These are phyloP conservation scores for Synanthedon andrenaeformis DNA, from an alignment of 2,888 invertebrate genomes.

Conservation along the genomic window DNA sequence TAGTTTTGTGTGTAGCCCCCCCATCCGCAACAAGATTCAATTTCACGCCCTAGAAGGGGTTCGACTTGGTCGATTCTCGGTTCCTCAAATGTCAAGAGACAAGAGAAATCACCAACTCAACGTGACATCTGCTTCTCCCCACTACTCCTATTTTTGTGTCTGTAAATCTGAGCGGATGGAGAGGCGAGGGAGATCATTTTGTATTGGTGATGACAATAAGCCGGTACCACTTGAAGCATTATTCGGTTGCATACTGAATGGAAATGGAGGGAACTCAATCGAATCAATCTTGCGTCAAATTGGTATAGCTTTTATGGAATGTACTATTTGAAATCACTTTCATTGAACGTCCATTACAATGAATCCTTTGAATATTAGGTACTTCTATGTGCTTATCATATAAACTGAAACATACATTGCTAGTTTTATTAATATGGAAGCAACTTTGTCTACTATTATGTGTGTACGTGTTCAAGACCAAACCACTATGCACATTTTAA, in stretches of 20 bases:
- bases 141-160: constrained; percentile 16
- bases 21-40: constrained; percentile 67
- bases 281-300: constrained; percentile 64
- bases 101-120: constrained; percentile 39
- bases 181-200: constrained; percentile 28
- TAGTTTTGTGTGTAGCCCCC: constrained; percentile 59
- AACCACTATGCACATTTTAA: too few species aligned
- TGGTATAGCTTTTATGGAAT: constrained; percentile 40
- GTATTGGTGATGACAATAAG: constrained; percentile 31
- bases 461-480: too few species aligned
- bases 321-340: constrained; percentile 29
- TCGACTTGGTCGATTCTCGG: constrained; percentile 48
- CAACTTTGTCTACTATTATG: too few species aligned
- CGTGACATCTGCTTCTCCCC: constrained; percentile 34
- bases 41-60: constrained; percentile 67
- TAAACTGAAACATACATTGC: constrained; percentile 1
- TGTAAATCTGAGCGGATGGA: constrained; percentile 15
- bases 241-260: constrained; percentile 57
- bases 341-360: constrained; percentile 16
- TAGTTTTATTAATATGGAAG: constrained; percentile 3
- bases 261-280: constrained; percentile 49
- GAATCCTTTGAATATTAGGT: neutral
- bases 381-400: too few species aligned
- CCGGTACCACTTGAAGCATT: constrained; percentile 50
- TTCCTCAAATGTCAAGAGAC: constrained; percentile 61